Base-by-base conservation (phyloP, 2,797 vertebrate genomes). In the Nannoperca obscura region DNA sequence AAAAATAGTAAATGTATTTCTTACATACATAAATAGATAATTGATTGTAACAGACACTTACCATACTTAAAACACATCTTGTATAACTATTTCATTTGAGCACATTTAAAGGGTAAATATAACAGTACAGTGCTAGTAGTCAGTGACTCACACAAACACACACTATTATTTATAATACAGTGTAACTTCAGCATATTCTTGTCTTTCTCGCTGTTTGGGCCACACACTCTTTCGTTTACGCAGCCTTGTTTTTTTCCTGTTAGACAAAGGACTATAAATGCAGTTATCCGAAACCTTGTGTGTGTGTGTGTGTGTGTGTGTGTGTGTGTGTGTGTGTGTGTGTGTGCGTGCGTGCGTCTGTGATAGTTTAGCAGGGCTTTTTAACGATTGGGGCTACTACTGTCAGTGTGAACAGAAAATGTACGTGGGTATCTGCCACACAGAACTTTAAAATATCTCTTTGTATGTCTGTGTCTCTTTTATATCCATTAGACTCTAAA, bases 191-290 rank as follows among this genome's bases (percentile, higher is more conserved):
- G 61, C 46, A 17, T 34, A 9, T 71, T 63, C 55, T 40, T 11
- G 6, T 38, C 30, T 69, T 79, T 65, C 34, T 68, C 0, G 0
- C 50, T 0, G 6, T 24, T 71, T 65, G 19, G 57, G 30, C 24
- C 3, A 49, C 50, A 40, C 44, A n/a, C 54, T 36, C 7, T 52
- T 60, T 64, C 5, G 24, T 86, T 89, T 88, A 65, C 69, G 83
- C 68, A 86, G 66, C 54, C 47, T 6, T 67, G 59, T 74, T 61
- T 22, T 77, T 79, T 89, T 71, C 77, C 82, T 17, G 73, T 65
- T 50, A 61, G 42, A 83, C 72, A 69, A 81, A 66, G 6, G 63
- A 40, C 69, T 76, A 36, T 81, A 78, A 78, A 77, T 22, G 50
- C 7, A 32, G 27, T 66, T 79, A 77, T 88, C 74, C 55, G 71